Conservation (phyloP, 2,113 vertebrate genomes). For the Scomber scombrus region DNA sequence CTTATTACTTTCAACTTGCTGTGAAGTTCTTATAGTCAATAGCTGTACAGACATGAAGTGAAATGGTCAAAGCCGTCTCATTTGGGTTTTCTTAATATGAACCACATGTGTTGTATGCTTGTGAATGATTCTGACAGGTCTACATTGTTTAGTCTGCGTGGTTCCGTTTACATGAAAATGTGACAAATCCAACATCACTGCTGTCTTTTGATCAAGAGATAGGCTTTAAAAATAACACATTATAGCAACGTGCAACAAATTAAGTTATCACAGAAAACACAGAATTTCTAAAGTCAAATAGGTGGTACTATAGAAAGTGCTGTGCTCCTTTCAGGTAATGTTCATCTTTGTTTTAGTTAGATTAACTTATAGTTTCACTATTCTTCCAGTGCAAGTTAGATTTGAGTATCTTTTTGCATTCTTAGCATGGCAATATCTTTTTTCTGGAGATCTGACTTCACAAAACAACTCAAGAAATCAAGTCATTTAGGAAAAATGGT, state of each 20-base stretch:
- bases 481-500: background rate
- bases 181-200: slow-evolving; percentile 77
- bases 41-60: slow-evolving; percentile 8
- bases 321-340: background rate
- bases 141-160: slow-evolving; percentile 77
- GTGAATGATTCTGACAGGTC: slow-evolving; percentile 68
- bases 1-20: slow-evolving; percentile 1
- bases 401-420: background rate
- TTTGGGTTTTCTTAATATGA: slow-evolving; percentile 56
- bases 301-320: background rate
- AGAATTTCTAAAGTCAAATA: slow-evolving; percentile 24
- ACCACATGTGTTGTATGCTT: slow-evolving; percentile 66
- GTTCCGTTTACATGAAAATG: slow-evolving; percentile 77
- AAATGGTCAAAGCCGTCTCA: slow-evolving; percentile 44
- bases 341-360: background rate
- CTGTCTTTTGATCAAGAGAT: slow-evolving; percentile 69
- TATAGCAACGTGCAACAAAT: slow-evolving; percentile 64
- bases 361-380: background rate
- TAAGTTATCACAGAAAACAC: slow-evolving; percentile 62
- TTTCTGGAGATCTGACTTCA: background rate
- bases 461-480: background rate
- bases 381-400: background rate
- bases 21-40: slow-evolving; percentile 9
- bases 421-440: background rate
- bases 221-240: slow-evolving; percentile 67